Evolutionary conservation across 2,797 vertebrate species (phyloP).

Genomic region (Geotria australis): DNA sequence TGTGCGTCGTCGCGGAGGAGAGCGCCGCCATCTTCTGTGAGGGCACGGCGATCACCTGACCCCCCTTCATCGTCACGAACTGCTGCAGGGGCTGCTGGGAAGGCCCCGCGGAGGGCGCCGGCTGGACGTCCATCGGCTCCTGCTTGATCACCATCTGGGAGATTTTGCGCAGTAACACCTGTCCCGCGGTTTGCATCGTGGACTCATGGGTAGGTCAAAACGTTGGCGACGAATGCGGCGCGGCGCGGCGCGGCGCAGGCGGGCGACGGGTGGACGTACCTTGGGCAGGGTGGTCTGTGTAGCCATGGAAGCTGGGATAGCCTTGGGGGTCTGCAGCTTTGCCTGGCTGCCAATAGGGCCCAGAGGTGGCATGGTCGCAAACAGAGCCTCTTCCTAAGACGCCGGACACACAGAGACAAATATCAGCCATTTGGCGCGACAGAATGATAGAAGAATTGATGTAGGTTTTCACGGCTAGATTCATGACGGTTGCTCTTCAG

Average conservation of each 20-base stretch:
- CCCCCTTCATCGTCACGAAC: slow-evolving; percentile 72
- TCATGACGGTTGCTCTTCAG: no score
- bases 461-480: no score
- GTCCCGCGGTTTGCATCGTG: no score
- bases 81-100: slow-evolving; percentile 43
- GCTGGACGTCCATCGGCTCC: slow-evolving; percentile 56
- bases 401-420: no score
- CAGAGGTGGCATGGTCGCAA: slow-evolving; percentile 33
- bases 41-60: slow-evolving; percentile 74
- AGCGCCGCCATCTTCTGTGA: slow-evolving; percentile 45
- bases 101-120: slow-evolving; percentile 20
- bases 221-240: no score
- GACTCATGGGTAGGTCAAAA: no score
- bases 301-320: slow-evolving; percentile 6
- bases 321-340: slow-evolving; percentile 28
- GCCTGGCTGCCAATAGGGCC: slow-evolving; percentile 35
- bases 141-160: slow-evolving; percentile 86
- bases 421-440: no score
- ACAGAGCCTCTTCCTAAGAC: slow-evolving; percentile 26
- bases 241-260: no score
- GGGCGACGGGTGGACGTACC: no score
- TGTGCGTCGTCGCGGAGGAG: slow-evolving; percentile 16
- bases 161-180: no score
- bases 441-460: background rate
- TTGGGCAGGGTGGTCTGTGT: no score